Evolutionary conservation across 2,113 vertebrate genomes (phyloP).

Genomic region (Tragelaphus imberbis): DNA sequence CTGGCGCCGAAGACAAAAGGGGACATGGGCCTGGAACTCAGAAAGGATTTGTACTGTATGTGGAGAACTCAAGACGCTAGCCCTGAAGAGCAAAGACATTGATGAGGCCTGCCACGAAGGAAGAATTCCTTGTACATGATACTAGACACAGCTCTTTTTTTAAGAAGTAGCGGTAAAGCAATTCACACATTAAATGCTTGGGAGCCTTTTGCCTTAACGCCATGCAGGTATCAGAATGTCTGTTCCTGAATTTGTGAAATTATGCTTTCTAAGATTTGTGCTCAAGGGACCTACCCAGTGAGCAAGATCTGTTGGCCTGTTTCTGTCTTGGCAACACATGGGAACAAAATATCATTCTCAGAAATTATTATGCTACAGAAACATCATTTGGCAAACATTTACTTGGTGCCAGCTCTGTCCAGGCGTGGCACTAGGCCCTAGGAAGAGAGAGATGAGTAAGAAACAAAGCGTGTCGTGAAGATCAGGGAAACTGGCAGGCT

Average conservation of each 20-base stretch:
- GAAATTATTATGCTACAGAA: constrained; percentile 45
- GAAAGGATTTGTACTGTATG: not conserved
- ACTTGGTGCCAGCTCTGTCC: constrained; percentile 30
- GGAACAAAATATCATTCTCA: constrained; percentile 30
- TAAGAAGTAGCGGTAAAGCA: not conserved
- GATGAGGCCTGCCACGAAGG: not conserved
- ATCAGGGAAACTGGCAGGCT: not conserved
- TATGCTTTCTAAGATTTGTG: constrained; percentile 51
- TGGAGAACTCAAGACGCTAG: not conserved
- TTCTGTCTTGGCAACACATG: constrained; percentile 18
- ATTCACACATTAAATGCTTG: not conserved
- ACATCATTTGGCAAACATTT: constrained; percentile 41
- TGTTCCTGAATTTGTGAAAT: not conserved
- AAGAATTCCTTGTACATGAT: not conserved
- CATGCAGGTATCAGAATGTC: not conserved
- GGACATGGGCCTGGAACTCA: not conserved
- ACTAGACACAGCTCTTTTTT: not conserved
- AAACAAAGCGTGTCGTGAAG: not conserved
- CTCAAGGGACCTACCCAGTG: not conserved
- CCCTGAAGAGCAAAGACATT: not conserved
- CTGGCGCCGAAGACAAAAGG: not conserved
- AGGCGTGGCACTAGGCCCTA: not conserved
- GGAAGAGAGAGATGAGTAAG: constrained; percentile 15
- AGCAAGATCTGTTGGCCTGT: not conserved
- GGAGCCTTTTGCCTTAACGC: not conserved